These are phyloP conservation scores for Platysternon megacephalum DNA, from an alignment of 2,113 vertebrate genomes.

Conservation along the genomic window DNA sequence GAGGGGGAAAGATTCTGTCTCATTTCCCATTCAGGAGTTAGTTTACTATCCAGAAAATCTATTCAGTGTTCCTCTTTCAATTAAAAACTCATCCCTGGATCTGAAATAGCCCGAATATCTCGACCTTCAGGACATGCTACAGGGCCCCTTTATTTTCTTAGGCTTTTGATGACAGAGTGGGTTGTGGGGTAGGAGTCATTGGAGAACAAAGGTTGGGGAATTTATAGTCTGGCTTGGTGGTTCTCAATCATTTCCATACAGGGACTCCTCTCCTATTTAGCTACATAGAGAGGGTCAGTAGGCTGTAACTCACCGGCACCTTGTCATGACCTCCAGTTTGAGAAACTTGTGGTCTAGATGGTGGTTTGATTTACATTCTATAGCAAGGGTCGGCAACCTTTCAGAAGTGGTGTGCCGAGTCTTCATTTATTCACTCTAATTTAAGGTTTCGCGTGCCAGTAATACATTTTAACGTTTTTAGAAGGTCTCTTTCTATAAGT, in stretches of 20 bases:
- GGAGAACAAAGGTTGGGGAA: not conserved
- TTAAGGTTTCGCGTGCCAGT: too few relatives aligned
- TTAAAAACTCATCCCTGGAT: not conserved
- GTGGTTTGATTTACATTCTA: not conserved
- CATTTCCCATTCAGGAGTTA: not conserved
- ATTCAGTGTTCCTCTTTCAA: not conserved
- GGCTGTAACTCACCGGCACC: not conserved
- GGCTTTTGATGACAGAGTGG: not conserved
- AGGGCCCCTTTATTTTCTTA: not conserved
- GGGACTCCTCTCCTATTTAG: not conserved
- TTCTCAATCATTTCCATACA: not conserved
- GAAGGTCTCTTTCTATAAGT: too few relatives aligned
- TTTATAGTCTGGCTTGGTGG: not conserved
- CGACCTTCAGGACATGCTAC: not conserved
- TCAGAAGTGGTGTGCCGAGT: too few relatives aligned
- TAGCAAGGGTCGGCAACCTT: too few relatives aligned
- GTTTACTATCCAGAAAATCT: not conserved
- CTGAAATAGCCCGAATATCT: not conserved
- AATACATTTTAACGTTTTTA: too few relatives aligned
- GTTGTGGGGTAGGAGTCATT: fast-evolving
- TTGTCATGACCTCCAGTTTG: not conserved
- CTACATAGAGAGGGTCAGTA: not conserved
- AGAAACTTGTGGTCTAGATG: not conserved
- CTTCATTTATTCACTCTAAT: too few relatives aligned
- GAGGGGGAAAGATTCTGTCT: not conserved